A percentile compares a stretch with the other conserved stretches of the same genome.
phyloP scores from a whole-genome alignment of 2,797 vertebrate genomes.

The Acrossocheilus wenchowensis region DNA sequence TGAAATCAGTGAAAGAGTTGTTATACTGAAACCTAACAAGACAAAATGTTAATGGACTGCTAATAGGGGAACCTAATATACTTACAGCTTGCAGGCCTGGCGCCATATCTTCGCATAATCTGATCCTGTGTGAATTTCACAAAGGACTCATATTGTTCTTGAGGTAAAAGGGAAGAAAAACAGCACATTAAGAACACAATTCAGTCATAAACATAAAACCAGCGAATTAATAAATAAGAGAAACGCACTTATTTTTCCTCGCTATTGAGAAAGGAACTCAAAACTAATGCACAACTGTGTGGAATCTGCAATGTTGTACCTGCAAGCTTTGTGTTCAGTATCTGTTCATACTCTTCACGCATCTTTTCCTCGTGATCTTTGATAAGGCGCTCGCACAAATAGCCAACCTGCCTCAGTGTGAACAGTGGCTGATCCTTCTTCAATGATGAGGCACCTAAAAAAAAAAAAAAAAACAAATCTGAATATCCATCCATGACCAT shows the following conservation, averaged over 20 bases:
- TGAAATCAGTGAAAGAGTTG: background rate
- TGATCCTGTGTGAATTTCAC: slow-evolving; percentile 98
- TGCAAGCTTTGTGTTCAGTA: slow-evolving; percentile 92
- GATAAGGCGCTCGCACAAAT: slow-evolving; percentile 90
- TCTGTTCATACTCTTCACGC: slow-evolving; percentile 92
- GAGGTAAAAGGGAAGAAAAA: slow-evolving; percentile 22
- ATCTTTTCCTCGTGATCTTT: slow-evolving; percentile 95
- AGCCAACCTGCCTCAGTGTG: slow-evolving; percentile 90
- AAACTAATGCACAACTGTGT: background rate
- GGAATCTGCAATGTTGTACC: slow-evolving; percentile 70
- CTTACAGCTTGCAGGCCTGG: slow-evolving; percentile 92
- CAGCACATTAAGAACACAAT: background rate
- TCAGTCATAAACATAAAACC: background rate
- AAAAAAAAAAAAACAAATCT: slow-evolving; percentile 12
- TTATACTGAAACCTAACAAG: background rate
- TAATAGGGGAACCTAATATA: slow-evolving; percentile 47
- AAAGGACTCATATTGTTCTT: slow-evolving; percentile 96
- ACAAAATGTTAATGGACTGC: background rate
- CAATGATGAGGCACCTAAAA: slow-evolving; percentile 78
- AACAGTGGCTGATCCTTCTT: slow-evolving; percentile 92
- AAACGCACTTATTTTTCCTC: background rate
- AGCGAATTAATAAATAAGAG: background rate
- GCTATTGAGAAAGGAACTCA: background rate
- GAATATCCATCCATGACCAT: background rate
- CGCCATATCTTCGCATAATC: slow-evolving; percentile 93